Evolutionary conservation across 1,140 invertebrate species (phyloP), one percentile per base, ranked within the genome.

Genomic region (Drosophila mojavensis): DNA sequence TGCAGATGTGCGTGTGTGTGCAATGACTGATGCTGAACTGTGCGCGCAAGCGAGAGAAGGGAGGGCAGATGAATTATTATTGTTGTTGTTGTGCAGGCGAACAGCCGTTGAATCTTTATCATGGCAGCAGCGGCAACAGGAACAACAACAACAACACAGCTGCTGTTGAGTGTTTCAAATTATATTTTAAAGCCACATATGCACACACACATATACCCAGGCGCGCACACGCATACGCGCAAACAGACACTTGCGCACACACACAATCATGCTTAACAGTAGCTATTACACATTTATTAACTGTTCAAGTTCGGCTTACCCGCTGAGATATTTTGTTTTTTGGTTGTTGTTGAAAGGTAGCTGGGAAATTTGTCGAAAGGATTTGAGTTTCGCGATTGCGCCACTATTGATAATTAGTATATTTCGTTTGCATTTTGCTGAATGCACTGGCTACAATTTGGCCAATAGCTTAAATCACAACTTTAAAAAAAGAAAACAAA

Each of bases 401-500:
- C 36, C 72, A 63, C 48, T 55, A 76, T 39, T 39, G 11, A 77
- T 74, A 65, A 58, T 61, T 41, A 36, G 50, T 54, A 2, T 51
- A 54, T 33, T 76, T 53, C 47, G 71, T 62, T 80, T 76, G 76
- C 80, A 83, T 83, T 80, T 84, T 83, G 79, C 36, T 68, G 47
- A 41, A 20, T 43, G 48, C 48, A 59, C 45, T 30, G 15, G 43
- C 55, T 48, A 33, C 28, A 13, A 13, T 24, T 28, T 43, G 5
- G 39, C 43, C 24, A 68, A 36, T 11, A 43, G 55, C 63, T 67
- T 58, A 71, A 64, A 47, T 48, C 43, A 47, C 58, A 48, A 47
- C 33, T 26, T 43, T 7, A 56, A 56, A 58, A 20, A 28, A 30
- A 62, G 41, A 45, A 61, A 33, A 39, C 15, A 15, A n/a, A 59